Evolutionary conservation across 2,797 vertebrate species (phyloP).

Genomic region (Enteromius mattozi): DNA sequence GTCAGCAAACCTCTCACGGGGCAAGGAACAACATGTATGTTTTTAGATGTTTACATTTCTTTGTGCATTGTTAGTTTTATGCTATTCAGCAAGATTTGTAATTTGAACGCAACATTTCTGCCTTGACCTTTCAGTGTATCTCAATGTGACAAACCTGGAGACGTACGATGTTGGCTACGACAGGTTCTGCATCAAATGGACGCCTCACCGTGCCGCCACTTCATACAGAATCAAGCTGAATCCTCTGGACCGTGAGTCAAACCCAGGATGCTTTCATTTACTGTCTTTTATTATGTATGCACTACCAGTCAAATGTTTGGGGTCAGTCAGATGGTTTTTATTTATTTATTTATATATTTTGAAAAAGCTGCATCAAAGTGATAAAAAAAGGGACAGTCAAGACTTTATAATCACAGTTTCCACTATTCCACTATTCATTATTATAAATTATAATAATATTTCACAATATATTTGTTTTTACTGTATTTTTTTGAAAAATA

Average conservation of each 20-base stretch:
- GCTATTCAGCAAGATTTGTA: slow-evolving; percentile 66
- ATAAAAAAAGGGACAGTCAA: not conserved
- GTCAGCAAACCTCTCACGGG: slow-evolving; percentile 85
- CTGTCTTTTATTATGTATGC: too few relatives aligned
- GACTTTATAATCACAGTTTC: not conserved
- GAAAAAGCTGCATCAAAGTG: not conserved
- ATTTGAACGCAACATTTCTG: not conserved
- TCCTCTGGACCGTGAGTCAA: slow-evolving; percentile 84
- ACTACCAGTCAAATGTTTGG: not conserved
- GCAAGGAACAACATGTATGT: slow-evolving; percentile 92
- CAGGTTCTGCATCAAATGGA: slow-evolving; percentile 91
- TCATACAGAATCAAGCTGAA: slow-evolving; percentile 93
- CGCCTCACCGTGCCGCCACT: slow-evolving; percentile 88
- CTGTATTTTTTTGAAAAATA: not conserved
- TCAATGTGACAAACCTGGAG: slow-evolving; percentile 92
- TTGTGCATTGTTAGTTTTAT: not conserved
- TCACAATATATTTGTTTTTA: not conserved
- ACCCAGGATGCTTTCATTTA: not conserved
- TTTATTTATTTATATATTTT: not conserved
- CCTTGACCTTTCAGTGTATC: slow-evolving; percentile 81
- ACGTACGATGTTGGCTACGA: slow-evolving; percentile 87
- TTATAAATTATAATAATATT: not conserved
- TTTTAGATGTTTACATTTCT: not conserved
- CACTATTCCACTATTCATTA: not conserved
- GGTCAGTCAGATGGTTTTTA: not conserved